Evolutionary conservation across 2,113 vertebrate genomes (phyloP), one percentile per base, ranked within the genome.

Genomic region (Centrocercus urophasianus): DNA sequence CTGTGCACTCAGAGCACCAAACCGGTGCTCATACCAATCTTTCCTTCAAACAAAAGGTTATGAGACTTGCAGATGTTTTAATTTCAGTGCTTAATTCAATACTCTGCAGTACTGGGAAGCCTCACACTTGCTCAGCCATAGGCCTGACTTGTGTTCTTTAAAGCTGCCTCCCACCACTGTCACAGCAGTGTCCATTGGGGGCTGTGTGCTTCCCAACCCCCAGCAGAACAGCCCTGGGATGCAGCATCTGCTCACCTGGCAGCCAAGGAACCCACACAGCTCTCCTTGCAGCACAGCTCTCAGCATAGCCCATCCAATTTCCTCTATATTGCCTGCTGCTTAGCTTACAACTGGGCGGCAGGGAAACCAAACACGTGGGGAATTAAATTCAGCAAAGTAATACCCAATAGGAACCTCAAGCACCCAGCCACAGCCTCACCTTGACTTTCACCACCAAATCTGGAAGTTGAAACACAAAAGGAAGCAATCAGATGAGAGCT

Each of bases 1-100:
- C 27, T 66, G 30, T 42, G n/a, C 50, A 30, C 4, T 0, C 18
- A n/a, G 59, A 79, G 36, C 72, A 66, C 47, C 38, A 28, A 32
- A 21, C 3, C 13, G 13, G 13, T 2, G 4, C 1, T 47, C 8
- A 1, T 2, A 16, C 24, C 28, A 38, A 28, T 24, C 57, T 38
- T 27, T 38, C 52, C 34, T 38, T 54, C 47, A n/a, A n/a, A 38
- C 1, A 5, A 82, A 42, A 71, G 27, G 27, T 12, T 22, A 10
- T 1, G 8, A 42, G 75, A 12, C 38, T 30, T 30, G 20, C 19
- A 70, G 19, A 3, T 8, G 36, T 17, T 38, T 27, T 18, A 16
- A 61, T 38, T 38, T 22, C 34, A 25, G 14, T 61, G 34, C 16
- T 15, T 38, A 36, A 61, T 25, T 61, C 13, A 61, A 61, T 24